phyloP scores from a whole-genome alignment of 64 coral and sea anemone species.

The Anthopleura sola region DNA sequence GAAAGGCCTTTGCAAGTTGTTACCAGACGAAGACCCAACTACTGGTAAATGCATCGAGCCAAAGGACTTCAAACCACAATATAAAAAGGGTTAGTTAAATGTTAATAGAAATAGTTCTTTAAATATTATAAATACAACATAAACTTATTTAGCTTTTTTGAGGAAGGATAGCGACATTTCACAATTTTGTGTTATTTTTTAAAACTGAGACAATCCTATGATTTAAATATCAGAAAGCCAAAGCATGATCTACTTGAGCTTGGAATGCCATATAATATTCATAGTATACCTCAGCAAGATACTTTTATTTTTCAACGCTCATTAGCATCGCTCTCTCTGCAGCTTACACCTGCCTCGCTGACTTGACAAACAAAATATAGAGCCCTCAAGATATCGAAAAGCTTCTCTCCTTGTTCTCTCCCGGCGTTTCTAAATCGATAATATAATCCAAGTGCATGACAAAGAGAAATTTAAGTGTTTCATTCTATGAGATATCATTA shows the following conservation, averaged over 20 bases:
- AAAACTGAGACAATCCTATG: neutral
- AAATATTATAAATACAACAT: too few relatives aligned
- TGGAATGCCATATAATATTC: neutral
- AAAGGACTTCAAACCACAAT: slow-evolving; percentile 18
- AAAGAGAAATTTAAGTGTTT: too few relatives aligned
- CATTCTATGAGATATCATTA: too few relatives aligned
- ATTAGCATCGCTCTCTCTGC: neutral
- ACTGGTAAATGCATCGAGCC: slow-evolving; percentile 36
- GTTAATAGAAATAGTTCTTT: neutral
- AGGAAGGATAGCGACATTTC: too few relatives aligned
- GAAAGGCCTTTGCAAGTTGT: slow-evolving; percentile 33
- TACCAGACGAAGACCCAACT: slow-evolving; percentile 30
- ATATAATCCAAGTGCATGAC: too few relatives aligned
- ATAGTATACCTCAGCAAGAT: neutral
- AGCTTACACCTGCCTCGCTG: neutral
- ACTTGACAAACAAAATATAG: neutral
- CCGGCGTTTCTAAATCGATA: too few relatives aligned
- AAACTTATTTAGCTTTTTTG: too few relatives aligned
- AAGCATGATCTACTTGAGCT: neutral
- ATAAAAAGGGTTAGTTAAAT: slow-evolving; percentile 1
- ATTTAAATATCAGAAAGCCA: neutral
- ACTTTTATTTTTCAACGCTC: slow-evolving; percentile 1
- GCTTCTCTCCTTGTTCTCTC: too few relatives aligned
- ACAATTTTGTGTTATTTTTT: neutral
- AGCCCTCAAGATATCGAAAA: too few relatives aligned